These are phyloP conservation scores for Takifugu flavidus DNA, from an alignment of 2,113 vertebrate genomes.

Conservation along the genomic window DNA sequence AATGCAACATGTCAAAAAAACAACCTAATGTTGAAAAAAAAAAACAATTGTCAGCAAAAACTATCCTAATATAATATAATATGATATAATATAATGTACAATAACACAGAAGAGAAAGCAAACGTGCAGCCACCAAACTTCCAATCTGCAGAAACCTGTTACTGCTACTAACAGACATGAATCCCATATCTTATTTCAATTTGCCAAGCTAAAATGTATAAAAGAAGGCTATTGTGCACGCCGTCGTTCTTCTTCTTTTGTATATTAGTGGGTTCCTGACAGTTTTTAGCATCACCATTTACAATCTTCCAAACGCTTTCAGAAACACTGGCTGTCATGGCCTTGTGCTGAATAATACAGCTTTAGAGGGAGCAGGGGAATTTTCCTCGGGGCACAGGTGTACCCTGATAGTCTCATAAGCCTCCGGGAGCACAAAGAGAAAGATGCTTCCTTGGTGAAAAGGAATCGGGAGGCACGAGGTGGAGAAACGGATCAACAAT, in stretches of 20 bases:
- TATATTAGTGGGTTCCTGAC: conserved; percentile 43
- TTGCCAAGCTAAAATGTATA: conserved; percentile 15
- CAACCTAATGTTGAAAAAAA: too few relatives aligned
- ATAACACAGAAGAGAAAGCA: too few relatives aligned
- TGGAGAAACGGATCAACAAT: conserved; percentile 64
- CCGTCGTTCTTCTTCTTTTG: conserved; percentile 28
- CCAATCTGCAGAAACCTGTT: neutral
- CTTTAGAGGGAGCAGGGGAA: conserved; percentile 68
- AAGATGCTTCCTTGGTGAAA: conserved; percentile 65
- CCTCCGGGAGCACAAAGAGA: conserved; percentile 61
- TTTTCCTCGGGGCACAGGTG: conserved; percentile 67
- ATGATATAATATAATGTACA: too few relatives aligned
- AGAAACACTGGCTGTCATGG: conserved; percentile 58
- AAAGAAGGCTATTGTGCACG: conserved; percentile 38
- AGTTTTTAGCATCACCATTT: conserved; percentile 63
- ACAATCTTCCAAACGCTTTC: conserved; percentile 60
- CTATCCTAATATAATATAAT: too few relatives aligned
- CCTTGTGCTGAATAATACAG: conserved; percentile 72
- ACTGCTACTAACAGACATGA: conserved; percentile 16
- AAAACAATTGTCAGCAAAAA: too few relatives aligned
- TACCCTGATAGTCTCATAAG: conserved; percentile 70
- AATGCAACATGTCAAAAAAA: too few relatives aligned
- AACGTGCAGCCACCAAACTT: too few relatives aligned
- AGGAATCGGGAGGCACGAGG: conserved; percentile 58
- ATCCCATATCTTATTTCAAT: conserved; percentile 22